Evolutionary conservation across 2,888 invertebrate genomes (phyloP), one percentile per base, ranked within the genome.

Genomic region (Acronicta psi): DNA sequence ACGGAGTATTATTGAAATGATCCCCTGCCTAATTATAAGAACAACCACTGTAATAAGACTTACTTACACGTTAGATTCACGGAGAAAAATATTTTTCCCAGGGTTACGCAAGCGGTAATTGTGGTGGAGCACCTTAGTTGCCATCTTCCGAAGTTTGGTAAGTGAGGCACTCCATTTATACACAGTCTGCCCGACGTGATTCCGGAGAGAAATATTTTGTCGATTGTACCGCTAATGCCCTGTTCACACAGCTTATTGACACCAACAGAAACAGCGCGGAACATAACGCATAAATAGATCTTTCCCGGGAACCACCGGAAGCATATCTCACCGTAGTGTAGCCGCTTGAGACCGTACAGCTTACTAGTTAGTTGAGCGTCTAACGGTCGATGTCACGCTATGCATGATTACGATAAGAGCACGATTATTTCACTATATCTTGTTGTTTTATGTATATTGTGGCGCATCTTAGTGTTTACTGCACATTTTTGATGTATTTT

Each of bases 61-160:
- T 84, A 90, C 89, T 92, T 90, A 91, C 94, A 94, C 94, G 93
- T 93, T 93, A 93, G 93, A 94, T 94, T 94, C 92, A 94, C 94
- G 94, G 93, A 91, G 91, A 93, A 92, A 88, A 93, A 94, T 94
- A 93, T 94, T 94, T 94, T 94, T 87, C 93, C 94, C 93, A 93
- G 94, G 93, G 93, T 94, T 94, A 93, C 93, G 93, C 93, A 93
- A 93, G 93, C 94, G 94, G 94, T 94, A 93, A 90, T 91, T 93
- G 93, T 93, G 93, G 93, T 93, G 94, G 94, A 93, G 93, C 89
- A 93, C 94, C 94, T 94, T 93, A 93, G 88, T 93, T 93, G 94
- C 94, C 93, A 93, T 93, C 93, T 87, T 92, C 92, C 90, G 93
- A 93, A 92, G 92, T 93, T 93, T 92, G 93, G 94, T 93, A 93